Evolutionary conservation across 2,797 vertebrate genomes (phyloP).

Genomic region (Sarcoramphus papa): DNA sequence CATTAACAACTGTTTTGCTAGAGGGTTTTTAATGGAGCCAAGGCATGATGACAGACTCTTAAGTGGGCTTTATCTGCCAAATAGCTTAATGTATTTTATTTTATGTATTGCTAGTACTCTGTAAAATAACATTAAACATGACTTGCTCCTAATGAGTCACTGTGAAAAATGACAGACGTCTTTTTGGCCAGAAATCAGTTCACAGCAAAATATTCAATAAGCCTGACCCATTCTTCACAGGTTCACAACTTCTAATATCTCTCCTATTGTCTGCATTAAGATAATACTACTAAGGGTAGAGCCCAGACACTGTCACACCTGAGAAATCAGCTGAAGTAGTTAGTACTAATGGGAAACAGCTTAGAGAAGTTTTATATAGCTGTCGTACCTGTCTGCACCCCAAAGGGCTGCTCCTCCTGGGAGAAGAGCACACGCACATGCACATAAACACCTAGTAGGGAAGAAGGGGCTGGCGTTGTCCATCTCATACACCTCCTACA

Average conservation of each 20-base stretch:
- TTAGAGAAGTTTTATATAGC: not conserved
- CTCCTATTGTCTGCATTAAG: not conserved
- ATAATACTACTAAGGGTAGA: not conserved
- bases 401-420: not conserved
- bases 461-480: not conserved
- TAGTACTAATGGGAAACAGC: not conserved
- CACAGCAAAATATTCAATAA: not conserved
- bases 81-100: not conserved
- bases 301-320: not conserved
- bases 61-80: not conserved
- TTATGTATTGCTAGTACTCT: not conserved
- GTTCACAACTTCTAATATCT: not conserved
- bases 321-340: not conserved
- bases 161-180: not conserved
- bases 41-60: not conserved
- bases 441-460: not conserved
- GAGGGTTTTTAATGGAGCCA: not conserved
- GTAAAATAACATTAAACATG: constrained; percentile 5
- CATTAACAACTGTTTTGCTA: constrained; percentile 12
- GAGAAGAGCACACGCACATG: not conserved
- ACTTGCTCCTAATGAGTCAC: not conserved
- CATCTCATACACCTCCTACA: not conserved
- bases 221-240: not conserved
- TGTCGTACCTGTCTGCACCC: not conserved
- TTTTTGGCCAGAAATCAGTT: not conserved